Conservation (phyloP, 2,888 invertebrate genomes). For the Tortrix viridana region DNA sequence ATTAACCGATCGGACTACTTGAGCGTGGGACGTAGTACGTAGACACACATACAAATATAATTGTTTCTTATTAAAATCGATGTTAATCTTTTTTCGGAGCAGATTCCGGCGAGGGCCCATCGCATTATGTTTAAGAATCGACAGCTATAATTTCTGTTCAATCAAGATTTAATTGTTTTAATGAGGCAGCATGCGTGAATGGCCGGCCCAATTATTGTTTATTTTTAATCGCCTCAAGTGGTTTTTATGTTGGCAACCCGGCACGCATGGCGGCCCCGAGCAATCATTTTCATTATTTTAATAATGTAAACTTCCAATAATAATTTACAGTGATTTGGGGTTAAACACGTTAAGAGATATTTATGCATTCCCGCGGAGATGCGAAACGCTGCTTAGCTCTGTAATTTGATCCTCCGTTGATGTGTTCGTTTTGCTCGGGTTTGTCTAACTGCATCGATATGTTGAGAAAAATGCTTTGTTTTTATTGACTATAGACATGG, state of each 20-base stretch:
- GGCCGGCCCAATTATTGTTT: conserved; percentile 84
- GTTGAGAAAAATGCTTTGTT: conserved; percentile 7
- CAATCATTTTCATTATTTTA: conserved; percentile 85
- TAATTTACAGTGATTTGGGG: conserved; percentile 84
- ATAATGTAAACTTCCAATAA: conserved; percentile 84
- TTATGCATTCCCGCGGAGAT: conserved; percentile 75
- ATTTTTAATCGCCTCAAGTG: conserved; percentile 84
- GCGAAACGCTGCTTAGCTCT: conserved; percentile 64
- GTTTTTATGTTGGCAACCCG: conserved; percentile 82
- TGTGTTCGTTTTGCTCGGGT: conserved; percentile 51
- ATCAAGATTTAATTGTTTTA: conserved; percentile 85
- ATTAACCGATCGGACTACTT: conserved; percentile 74
- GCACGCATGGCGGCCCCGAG: conserved; percentile 79
- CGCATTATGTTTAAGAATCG: conserved; percentile 83
- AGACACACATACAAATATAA: conserved; percentile 77
- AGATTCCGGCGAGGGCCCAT: conserved; percentile 76
- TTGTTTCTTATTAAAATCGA: conserved; percentile 84
- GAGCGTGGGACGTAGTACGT: conserved; percentile 73
- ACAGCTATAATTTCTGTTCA: conserved; percentile 85
- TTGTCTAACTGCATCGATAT: conserved; percentile 51
- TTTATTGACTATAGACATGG: conserved; percentile 1
- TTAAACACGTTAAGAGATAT: conserved; percentile 82
- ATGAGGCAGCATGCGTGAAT: conserved; percentile 84
- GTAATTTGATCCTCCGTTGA: conserved; percentile 72
- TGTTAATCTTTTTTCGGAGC: conserved; percentile 82